A percentile compares a stretch with the other conserved stretches of the same genome.
Evolutionary conservation across 2,797 vertebrate genomes (phyloP).

Genomic region (Vespertilio murinus): DNA sequence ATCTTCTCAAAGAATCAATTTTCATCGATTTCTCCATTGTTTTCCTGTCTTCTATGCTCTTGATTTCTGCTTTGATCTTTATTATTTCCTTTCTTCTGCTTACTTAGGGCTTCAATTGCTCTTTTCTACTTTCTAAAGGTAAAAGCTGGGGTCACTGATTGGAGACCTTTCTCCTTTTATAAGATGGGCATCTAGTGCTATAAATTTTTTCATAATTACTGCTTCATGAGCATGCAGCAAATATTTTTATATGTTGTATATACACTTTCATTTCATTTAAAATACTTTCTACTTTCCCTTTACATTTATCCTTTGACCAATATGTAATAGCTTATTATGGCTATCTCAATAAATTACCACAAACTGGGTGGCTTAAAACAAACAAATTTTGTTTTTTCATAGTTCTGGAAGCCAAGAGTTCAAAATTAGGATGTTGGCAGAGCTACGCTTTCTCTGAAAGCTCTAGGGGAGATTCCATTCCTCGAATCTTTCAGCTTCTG

Average conservation of each 20-base stretch:
- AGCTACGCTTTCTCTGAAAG: background rate
- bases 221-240: background rate
- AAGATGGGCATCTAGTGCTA: background rate
- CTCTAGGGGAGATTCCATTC: background rate
- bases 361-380: background rate
- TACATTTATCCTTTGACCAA: background rate
- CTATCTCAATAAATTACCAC: background rate
- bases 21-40: background rate
- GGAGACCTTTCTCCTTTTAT: background rate
- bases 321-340: background rate
- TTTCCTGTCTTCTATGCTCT: background rate
- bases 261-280: background rate
- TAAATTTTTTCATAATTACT: background rate
- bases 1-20: background rate
- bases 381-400: background rate
- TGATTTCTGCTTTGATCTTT: background rate
- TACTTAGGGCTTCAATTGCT: background rate
- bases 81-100: background rate
- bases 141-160: background rate
- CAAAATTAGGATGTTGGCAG: background rate
- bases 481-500: background rate
- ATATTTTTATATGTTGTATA: background rate
- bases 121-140: background rate
- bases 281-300: background rate
- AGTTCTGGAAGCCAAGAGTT: background rate